Percentiles rank a stretch among this genome's conserved stretches.
phyloP scores from a whole-genome alignment of 35 echinoderm and acorn worm genomes.

The Eucidaris tribuloides region DNA sequence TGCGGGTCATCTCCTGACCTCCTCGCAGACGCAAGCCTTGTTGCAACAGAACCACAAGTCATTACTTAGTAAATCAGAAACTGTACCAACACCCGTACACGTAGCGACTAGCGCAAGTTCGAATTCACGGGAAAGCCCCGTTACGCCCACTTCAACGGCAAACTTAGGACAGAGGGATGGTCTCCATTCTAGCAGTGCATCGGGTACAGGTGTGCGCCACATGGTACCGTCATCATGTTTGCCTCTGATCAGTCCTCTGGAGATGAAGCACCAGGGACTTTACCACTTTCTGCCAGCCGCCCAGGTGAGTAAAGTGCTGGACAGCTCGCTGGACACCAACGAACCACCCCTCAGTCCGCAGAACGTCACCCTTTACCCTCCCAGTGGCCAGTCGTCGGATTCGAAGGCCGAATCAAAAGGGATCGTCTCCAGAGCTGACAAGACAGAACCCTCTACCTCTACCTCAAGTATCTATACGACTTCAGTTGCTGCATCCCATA shows the following conservation, averaged over 20 bases:
- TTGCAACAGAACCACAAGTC: background rate
- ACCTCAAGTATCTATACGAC: background rate
- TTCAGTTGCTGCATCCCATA: background rate
- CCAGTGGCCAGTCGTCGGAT: background rate
- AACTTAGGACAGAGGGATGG: background rate
- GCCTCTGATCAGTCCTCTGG: conserved; percentile 65
- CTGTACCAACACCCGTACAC: background rate
- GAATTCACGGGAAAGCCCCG: background rate
- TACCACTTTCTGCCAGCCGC: conserved; percentile 32
- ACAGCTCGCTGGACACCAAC: conserved; percentile 9
- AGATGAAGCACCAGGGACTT: conserved; percentile 62
- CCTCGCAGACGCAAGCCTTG: conserved; percentile 1
- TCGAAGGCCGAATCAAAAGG: background rate
- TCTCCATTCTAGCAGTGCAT: background rate
- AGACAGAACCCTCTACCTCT: background rate
- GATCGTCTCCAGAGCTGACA: background rate
- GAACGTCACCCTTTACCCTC: conserved; percentile 78
- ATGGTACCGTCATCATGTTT: conserved; percentile 15
- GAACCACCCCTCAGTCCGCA: conserved; percentile 77
- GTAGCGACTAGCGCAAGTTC: background rate
- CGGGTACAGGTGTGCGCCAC: background rate
- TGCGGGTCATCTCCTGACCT: background rate
- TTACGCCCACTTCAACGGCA: background rate
- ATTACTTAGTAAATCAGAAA: background rate
- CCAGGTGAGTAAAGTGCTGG: conserved; percentile 35